Evolutionary conservation across 1,140 invertebrate species (phyloP), one percentile per base, ranked within the genome.

Genomic region (Nasonia vitripennis): DNA sequence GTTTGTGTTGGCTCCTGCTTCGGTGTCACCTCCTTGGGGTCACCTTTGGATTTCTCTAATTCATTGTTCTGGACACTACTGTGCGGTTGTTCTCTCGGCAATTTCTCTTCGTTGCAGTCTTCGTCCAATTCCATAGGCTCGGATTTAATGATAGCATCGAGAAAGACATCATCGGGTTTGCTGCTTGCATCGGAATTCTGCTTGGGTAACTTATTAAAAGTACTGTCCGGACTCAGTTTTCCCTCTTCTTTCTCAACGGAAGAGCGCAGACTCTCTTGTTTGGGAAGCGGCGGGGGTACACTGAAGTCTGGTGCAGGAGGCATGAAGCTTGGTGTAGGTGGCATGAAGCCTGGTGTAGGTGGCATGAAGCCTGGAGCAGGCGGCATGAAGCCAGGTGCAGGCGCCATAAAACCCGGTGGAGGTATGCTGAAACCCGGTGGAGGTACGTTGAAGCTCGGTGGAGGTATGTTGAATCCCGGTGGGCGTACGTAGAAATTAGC

Each of bases 201-300:
- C 5, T n/a, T 62, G 1, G 55, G 14, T n/a, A n/a, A 62, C 5
- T n/a, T 62, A 62, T 62, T 20, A 7, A 23, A 6, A 9, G 20
- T 45, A 37, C 20, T 37, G 7, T 78, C 62, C 6, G 45, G 34
- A 80, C 78, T 85, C 14, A 77, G n/a, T 81, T 85, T 78, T 14
- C 70, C 78, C 10, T 85, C 78, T 51, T 81, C 78, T 78, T 45
- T 23, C 12, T 45, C 27, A 68, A 23, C 3, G 2, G 27, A 17
- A 11, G 31, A 23, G 12, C 11, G 10, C 27, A 10, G 55, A 20
- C 4, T 20, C 6, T 62, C 20, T 6, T 5, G 6, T 20, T 62
- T 62, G 17, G 55, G 20, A 62, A 62, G 6, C 4, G 20, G 55
- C 55, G 55, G 55, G 4, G 55, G 20, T 62, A 62, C 17, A 62